Evolutionary conservation across 2,113 vertebrate species (phyloP).

Genomic region (Ptyas mucosa): DNA sequence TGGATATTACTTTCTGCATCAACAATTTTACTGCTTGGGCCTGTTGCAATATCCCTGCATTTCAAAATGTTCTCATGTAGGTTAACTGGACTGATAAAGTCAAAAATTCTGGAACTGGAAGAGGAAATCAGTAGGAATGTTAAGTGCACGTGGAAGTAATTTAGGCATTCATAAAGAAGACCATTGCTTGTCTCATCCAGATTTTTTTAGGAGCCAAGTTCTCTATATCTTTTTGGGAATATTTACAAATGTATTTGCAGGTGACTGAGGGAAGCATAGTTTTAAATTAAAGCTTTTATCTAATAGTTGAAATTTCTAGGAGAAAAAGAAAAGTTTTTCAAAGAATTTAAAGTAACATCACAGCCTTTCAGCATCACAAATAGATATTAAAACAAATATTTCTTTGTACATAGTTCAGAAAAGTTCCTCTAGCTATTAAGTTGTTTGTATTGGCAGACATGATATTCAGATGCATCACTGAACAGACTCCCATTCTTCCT

Average conservation of each 20-base stretch:
- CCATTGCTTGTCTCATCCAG: neutral
- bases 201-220: neutral
- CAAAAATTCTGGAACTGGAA: neutral
- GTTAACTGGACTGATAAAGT: neutral
- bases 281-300: neutral
- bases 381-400: neutral
- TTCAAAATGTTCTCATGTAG: neutral
- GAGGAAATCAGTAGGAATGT: neutral
- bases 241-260: neutral
- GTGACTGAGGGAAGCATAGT: neutral
- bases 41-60: neutral
- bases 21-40: neutral
- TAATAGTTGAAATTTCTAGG: neutral
- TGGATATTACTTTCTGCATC: neutral
- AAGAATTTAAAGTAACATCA: neutral
- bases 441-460: neutral
- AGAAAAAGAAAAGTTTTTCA: neutral
- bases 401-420: neutral
- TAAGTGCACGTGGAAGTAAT: neutral
- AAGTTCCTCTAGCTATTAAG: neutral
- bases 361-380: neutral
- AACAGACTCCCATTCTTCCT: neutral
- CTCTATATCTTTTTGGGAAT: neutral
- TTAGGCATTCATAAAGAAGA: neutral
- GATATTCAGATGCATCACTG: neutral